Conservation (phyloP, 2,797 vertebrate genomes). For the Gadopsis bispinosus region DNA sequence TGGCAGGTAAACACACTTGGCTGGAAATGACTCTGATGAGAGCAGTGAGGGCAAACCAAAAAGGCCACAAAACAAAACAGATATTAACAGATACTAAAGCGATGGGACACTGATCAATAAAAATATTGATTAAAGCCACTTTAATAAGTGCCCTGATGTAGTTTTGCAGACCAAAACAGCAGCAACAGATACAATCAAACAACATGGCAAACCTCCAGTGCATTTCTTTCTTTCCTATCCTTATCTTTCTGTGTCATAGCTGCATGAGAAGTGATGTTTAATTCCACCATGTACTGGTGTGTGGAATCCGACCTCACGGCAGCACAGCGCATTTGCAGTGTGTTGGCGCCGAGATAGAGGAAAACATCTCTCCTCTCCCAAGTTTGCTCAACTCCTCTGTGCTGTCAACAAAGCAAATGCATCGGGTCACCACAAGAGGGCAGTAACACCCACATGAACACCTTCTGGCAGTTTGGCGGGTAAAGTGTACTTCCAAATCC, state of each 20-base stretch:
- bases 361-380: slow-evolving; percentile 45
- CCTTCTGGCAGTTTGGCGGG: slow-evolving; percentile 69
- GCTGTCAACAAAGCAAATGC: slow-evolving; percentile 36
- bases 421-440: slow-evolving; percentile 78
- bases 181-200: not conserved
- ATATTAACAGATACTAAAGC: not conserved
- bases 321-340: slow-evolving; percentile 48
- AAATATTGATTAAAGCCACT: not conserved
- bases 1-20: too few relatives aligned
- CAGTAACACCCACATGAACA: slow-evolving; percentile 42
- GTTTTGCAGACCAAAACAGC: not conserved
- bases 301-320: slow-evolving; percentile 53
- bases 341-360: slow-evolving; percentile 46
- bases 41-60: too few relatives aligned
- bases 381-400: slow-evolving; percentile 31
- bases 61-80: not conserved
- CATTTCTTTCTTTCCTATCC: not conserved
- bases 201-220: not conserved
- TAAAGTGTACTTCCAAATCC: slow-evolving; percentile 77
- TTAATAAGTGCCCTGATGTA: not conserved
- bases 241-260: not conserved
- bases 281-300: slow-evolving; percentile 20
- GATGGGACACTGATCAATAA: too few relatives aligned
- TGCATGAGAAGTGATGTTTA: slow-evolving; percentile 26
- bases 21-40: too few relatives aligned